Percentiles rank a stretch among this genome's conserved stretches.
These are phyloP conservation scores for Coilia nasus DNA, from an alignment of 2,797 vertebrate species.

Conservation along the genomic window DNA sequence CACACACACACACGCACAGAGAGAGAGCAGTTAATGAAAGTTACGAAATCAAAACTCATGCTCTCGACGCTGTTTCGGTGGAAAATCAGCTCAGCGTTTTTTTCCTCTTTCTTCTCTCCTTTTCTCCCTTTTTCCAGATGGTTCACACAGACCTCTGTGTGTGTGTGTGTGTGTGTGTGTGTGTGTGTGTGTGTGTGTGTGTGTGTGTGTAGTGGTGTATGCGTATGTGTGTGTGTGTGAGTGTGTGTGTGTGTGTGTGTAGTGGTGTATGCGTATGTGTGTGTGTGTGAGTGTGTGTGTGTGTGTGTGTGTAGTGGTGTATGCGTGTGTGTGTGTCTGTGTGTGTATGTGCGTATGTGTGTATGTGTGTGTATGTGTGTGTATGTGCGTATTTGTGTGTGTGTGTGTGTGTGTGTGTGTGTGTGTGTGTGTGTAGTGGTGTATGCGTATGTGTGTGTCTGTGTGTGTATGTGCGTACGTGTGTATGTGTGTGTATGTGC, in stretches of 20 bases:
- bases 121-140: conserved; percentile 40
- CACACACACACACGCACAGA: background rate
- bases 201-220: background rate
- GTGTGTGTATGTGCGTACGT: background rate
- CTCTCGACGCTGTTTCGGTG: conserved; percentile 63
- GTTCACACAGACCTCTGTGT: conserved; percentile 43
- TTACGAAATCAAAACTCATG: conserved; percentile 74
- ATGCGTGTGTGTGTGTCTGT: too few relatives aligned
- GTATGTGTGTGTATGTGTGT: background rate
- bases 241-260: conserved; percentile 1
- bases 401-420: background rate
- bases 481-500: background rate
- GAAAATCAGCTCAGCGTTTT: conserved; percentile 66
- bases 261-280: too few relatives aligned
- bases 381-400: background rate
- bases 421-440: background rate
- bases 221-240: background rate
- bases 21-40: conserved; percentile 53
- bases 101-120: background rate
- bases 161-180: background rate
- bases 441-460: background rate
- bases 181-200: background rate
- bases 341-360: too few relatives aligned
- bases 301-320: too few relatives aligned
- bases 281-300: too few relatives aligned